These are phyloP conservation scores for Chaetophractus vellerosus DNA, from an alignment of 2,797 vertebrate genomes.

Conservation along the genomic window DNA sequence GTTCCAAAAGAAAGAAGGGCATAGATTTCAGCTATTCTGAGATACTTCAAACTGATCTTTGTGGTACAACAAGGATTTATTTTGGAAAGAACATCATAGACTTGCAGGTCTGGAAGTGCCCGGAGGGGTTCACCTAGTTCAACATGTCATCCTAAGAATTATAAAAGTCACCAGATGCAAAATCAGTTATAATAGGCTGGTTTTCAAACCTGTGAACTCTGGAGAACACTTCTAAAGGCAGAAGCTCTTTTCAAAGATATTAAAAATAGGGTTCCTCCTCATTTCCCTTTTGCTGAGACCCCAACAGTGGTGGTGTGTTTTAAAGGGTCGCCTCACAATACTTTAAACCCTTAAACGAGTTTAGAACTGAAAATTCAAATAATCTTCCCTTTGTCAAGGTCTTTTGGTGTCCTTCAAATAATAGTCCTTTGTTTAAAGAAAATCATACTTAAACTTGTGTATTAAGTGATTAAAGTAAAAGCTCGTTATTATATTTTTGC, in stretches of 20 bases:
- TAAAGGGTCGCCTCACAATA: slow-evolving; percentile 67
- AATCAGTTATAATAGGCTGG: slow-evolving; percentile 68
- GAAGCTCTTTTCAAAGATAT: slow-evolving; percentile 83
- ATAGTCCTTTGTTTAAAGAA: slow-evolving; percentile 81
- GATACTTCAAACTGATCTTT: slow-evolving; percentile 76
- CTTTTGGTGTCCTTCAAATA: slow-evolving; percentile 81
- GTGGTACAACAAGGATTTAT: slow-evolving; percentile 71
- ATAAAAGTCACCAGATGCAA: slow-evolving; percentile 77
- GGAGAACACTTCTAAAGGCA: slow-evolving; percentile 79
- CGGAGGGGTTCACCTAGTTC: slow-evolving; percentile 64
- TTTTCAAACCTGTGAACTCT: slow-evolving; percentile 70
- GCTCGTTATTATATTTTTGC: slow-evolving; percentile 78
- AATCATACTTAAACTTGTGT: slow-evolving; percentile 78
- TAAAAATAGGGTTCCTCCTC: slow-evolving; percentile 76
- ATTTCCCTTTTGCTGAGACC: slow-evolving; percentile 67
- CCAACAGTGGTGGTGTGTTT: slow-evolving; percentile 69
- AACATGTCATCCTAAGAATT: slow-evolving; percentile 66
- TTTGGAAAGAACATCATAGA: slow-evolving; percentile 74
- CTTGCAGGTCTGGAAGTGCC: slow-evolving; percentile 35
- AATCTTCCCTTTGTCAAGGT: slow-evolving; percentile 74
- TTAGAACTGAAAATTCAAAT: slow-evolving; percentile 83
- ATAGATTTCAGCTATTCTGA: slow-evolving; percentile 69
- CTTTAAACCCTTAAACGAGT: slow-evolving; percentile 79
- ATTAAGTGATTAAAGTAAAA: slow-evolving; percentile 84
- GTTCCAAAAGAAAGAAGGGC: slow-evolving; percentile 62